Evolutionary conservation across 2,113 vertebrate genomes (phyloP), one percentile per base, ranked within the genome.

Genomic region (Bombycilla garrulus): DNA sequence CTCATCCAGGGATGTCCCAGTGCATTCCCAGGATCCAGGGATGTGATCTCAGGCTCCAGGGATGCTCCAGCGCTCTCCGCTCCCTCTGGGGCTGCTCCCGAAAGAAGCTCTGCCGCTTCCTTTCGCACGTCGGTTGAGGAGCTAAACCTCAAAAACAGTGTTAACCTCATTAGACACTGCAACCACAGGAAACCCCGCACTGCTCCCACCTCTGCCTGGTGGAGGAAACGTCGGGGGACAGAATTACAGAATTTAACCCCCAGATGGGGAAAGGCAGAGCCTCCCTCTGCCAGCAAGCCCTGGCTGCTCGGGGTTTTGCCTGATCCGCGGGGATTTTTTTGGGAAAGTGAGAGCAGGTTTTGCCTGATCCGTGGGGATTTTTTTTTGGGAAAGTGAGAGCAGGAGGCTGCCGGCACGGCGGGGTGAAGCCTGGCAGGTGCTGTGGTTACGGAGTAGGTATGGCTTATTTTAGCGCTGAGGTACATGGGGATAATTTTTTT

Each of bases 161-260:
- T 93, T 96, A 96, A 96, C 77, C 81, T 96, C 83, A 80, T 92
- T 67, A 91, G 90, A 81, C 26, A 8, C 77, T 45, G 66, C 81
- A 96, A 96, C 94, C 93, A 96, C 92, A 97, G 88, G 86, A 90
- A 96, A 90, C 33, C 83, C 91, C 92, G 26, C 83, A 87, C 36
- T 5, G 87, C 83, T 80, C 44, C 57, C 17, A 17, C 71, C 87
- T 67, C 90, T 61, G 87, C 80, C 71, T n/a, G 5, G 22, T 44
- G 58, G 31, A 61, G 72, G 60, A 88, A 82, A 42, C 2, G 31
- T 19, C 3, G 24, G 31, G 67, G 58, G 69, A 1, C 42, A 36
- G 10, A 9, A 31, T n/a, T 80, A 1, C 42, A 36, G 10, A 9
- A 31, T n/a, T 80, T 5, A 23, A 6, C 58, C 12, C 4, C 8